phyloP scores from a whole-genome alignment of 2,113 vertebrate species.

The Grus americana region DNA sequence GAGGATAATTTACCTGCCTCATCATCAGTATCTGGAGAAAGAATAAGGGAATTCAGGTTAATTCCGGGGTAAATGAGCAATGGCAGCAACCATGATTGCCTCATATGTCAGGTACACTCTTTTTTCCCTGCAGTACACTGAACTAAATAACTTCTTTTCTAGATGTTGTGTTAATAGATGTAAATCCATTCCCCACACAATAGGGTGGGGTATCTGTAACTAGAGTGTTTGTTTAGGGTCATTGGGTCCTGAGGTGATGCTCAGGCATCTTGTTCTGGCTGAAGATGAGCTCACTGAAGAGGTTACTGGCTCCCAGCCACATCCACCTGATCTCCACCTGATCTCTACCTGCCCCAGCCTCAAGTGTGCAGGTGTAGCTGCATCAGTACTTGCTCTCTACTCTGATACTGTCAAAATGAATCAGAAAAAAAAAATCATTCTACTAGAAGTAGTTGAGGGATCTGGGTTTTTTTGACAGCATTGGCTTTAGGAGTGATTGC shows the following conservation, averaged over 20 bases:
- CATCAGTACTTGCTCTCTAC: not conserved
- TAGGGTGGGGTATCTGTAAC: not conserved
- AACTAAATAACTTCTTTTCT: not conserved
- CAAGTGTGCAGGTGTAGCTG: fast-evolving
- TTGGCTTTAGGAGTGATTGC: not conserved
- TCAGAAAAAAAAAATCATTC: not conserved
- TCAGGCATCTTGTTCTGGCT: not conserved
- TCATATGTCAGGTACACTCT: not conserved
- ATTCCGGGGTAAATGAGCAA: not conserved
- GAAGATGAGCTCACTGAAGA: not conserved
- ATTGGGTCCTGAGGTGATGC: no score
- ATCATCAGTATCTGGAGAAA: not conserved
- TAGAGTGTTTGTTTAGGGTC: not conserved
- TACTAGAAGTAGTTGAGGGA: not conserved
- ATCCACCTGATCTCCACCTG: not conserved
- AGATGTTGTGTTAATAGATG: not conserved
- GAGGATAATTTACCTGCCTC: not conserved
- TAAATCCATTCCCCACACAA: not conserved
- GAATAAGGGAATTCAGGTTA: not conserved
- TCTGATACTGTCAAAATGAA: not conserved
- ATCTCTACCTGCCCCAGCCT: not conserved
- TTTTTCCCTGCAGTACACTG: not conserved
- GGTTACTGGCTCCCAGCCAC: not conserved
- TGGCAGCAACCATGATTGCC: not conserved
- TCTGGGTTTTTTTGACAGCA: not conserved